These are phyloP conservation scores for Elachura formosa DNA, from an alignment of 2,113 vertebrate genomes.

Conservation along the genomic window DNA sequence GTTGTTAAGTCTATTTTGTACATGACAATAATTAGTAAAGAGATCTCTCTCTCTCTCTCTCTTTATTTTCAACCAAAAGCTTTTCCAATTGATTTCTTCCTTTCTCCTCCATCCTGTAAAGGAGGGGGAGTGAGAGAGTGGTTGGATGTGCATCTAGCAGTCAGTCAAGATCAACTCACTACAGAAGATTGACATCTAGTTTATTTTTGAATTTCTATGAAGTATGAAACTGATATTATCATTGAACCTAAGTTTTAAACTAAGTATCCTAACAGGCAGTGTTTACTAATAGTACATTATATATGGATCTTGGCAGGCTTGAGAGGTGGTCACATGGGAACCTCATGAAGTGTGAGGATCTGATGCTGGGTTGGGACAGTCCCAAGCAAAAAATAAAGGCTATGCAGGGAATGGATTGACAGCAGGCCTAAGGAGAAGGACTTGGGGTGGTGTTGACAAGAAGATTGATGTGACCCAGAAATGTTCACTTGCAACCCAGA, in stretches of 20 bases:
- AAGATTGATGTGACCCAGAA: background rate
- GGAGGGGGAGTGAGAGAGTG: fast-evolving
- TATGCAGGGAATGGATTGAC: background rate
- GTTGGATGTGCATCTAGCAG: background rate
- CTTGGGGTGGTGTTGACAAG: background rate
- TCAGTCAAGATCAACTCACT: background rate
- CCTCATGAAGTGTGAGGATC: background rate
- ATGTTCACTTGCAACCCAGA: background rate
- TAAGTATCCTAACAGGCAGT: background rate
- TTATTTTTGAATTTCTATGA: background rate
- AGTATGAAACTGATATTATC: background rate
- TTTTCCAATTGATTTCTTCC: background rate
- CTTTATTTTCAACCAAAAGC: background rate
- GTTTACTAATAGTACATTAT: background rate
- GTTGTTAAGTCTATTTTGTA: fast-evolving
- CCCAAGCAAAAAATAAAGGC: background rate
- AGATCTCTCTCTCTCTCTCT: background rate
- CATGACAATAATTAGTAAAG: background rate
- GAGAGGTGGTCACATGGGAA: background rate
- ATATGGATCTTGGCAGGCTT: background rate
- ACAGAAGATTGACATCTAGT: background rate
- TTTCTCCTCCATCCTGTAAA: background rate
- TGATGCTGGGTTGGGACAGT: background rate
- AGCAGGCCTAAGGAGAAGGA: background rate
- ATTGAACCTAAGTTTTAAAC: background rate